Evolutionary conservation across 2,113 vertebrate genomes (phyloP).

Genomic region (Rhabdornis inornatus): DNA sequence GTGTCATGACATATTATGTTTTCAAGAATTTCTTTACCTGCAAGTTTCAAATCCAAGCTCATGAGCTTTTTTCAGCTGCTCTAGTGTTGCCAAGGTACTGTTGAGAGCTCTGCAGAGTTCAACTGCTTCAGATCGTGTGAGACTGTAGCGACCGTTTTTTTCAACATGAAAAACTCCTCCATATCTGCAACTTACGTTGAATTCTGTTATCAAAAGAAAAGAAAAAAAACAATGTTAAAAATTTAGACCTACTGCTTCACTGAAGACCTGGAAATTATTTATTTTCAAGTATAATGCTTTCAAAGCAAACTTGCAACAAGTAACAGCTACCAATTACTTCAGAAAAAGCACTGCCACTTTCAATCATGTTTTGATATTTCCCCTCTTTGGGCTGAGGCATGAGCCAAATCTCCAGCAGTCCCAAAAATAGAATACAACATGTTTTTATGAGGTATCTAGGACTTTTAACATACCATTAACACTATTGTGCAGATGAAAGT

Average conservation of each 20-base stretch:
- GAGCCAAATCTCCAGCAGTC: not conserved
- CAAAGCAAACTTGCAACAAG: not conserved
- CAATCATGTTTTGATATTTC: not conserved
- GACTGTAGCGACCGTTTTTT: slow-evolving; percentile 79
- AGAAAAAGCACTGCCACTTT: not conserved
- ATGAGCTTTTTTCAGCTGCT: slow-evolving; percentile 72
- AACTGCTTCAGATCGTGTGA: slow-evolving; percentile 68
- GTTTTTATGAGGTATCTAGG: not conserved
- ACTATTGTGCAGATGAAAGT: not conserved
- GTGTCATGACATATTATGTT: not conserved
- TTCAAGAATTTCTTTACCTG: slow-evolving; percentile 75
- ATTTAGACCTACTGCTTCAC: not conserved
- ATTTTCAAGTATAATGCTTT: not conserved
- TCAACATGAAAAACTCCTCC: slow-evolving; percentile 85
- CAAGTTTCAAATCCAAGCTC: slow-evolving; percentile 79
- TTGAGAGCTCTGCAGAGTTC: slow-evolving; percentile 75
- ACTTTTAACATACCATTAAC: not conserved
- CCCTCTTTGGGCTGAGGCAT: not conserved
- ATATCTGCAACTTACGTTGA: slow-evolving; percentile 78
- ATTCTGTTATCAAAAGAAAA: slow-evolving; percentile 58
- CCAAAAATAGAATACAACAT: not conserved
- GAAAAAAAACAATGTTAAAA: not conserved
- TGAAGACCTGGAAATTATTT: not conserved
- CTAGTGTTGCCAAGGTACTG: slow-evolving; percentile 72
- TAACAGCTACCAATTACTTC: not conserved